phyloP scores from a whole-genome alignment of 2,113 vertebrate genomes.

The Gopherus evgoodei region DNA sequence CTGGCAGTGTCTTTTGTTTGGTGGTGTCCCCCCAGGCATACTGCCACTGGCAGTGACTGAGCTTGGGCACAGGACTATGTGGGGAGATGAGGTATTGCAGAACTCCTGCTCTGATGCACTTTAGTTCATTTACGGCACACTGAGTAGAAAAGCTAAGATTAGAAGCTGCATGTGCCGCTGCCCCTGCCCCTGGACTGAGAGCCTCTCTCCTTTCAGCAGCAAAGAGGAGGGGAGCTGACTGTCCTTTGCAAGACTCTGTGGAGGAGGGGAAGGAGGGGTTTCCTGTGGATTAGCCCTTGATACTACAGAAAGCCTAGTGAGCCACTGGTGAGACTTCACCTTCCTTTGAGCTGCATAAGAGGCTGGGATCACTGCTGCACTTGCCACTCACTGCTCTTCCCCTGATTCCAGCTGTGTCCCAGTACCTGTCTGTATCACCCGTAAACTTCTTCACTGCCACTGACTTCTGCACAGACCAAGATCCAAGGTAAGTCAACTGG shows the following conservation, averaged over 20 bases:
- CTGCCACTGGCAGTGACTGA: background rate
- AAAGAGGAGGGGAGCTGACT: background rate
- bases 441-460: background rate
- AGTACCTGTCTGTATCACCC: rapidly evolving
- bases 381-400: rapidly evolving
- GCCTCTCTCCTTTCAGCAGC: background rate
- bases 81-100: background rate
- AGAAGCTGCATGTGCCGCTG: rapidly evolving
- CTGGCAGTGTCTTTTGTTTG: rapidly evolving
- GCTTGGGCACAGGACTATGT: too few relatives aligned
- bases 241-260: background rate
- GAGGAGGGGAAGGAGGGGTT: rapidly evolving
- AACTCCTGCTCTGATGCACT: rapidly evolving
- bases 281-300: rapidly evolving
- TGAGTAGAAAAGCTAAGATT: background rate
- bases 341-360: rapidly evolving
- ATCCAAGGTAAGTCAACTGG: background rate
- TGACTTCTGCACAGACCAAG: rapidly evolving
- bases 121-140: rapidly evolving
- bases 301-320: rapidly evolving
- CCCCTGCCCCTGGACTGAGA: background rate
- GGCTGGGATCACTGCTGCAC: rapidly evolving
- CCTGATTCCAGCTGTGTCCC: background rate
- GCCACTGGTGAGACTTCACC: rapidly evolving
- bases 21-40: rapidly evolving